Base-by-base conservation (phyloP, 2,113 vertebrate species). In the Hippocampus guttulatus region DNA sequence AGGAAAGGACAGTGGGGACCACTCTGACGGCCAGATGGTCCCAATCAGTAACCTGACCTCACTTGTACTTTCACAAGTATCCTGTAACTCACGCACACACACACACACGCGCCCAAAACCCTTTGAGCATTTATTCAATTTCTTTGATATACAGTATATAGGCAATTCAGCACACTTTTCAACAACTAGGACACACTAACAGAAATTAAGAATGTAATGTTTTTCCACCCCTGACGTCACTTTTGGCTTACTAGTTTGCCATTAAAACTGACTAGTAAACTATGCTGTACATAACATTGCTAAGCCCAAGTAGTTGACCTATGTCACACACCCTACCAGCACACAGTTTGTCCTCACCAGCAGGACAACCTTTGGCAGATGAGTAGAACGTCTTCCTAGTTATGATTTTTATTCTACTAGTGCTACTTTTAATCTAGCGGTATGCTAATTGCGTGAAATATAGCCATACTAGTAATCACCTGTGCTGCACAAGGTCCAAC, bases 31-130 rank as follows among this genome's bases (percentile, higher is more conserved):
- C 71, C 88, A 91, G 89, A 91, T 91, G 88, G 87, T 87, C 85
- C 85, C 86, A 81, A 88, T 91, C 85, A 88, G 88, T 85, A 87
- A 89, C 81, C 84, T 83, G 85, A 90, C 83, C 87, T 85, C 83
- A 67, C 79, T 81, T 63, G 47, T 70, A 57, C 73, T 71, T 85
- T 79, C 84, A 85, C 79, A 73, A 76, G 85, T 57, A 74, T 81
- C 83, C 78, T 41, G 63, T 58, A 60, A 49, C 64, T 64, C 33
- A 30, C 30, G 3, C 30, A 30, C 30, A 30, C 30, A 30, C 30
- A 30, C 30, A 30, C 30, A 30, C 51, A 9, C 51, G 9, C 51
- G 9, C 51, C 3, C 8, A 55, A 54, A 54, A 55, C 21, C 52
- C 52, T 21, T 52, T 52, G 21, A 55, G 52, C 21, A 55, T 10